These are phyloP conservation scores for Mohoua ochrocephala DNA, from an alignment of 2,113 vertebrate genomes.

Conservation along the genomic window DNA sequence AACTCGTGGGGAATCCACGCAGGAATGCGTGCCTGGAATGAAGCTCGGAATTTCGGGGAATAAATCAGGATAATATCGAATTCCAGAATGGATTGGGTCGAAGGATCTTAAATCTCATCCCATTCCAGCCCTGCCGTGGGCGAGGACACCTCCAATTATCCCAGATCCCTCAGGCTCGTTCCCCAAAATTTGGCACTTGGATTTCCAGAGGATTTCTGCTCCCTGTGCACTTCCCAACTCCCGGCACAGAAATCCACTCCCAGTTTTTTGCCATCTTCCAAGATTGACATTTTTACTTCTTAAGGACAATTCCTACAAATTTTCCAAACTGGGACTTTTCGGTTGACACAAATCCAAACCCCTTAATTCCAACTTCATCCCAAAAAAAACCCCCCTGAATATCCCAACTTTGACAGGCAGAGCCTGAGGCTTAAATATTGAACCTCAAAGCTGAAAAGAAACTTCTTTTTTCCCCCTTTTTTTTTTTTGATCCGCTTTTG, in stretches of 20 bases:
- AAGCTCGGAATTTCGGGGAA: neutral
- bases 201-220: neutral
- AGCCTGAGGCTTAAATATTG: neutral
- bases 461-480: neutral
- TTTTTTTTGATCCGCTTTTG: neutral
- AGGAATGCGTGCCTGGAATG: neutral
- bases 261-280: rapidly evolving
- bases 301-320: neutral
- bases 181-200: neutral
- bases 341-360: neutral
- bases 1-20: rapidly evolving
- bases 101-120: neutral
- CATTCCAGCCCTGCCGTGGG: neutral
- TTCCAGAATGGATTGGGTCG: neutral
- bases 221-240: neutral
- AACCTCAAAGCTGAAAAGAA: neutral
- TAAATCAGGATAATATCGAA: neutral
- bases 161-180: neutral
- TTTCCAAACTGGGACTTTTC: neutral
- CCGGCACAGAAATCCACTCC: neutral
- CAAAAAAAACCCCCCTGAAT: neutral
- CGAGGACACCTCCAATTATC: neutral
- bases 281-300: rapidly evolving
- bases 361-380: neutral
- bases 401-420: neutral